Conservation (phyloP, 2,113 vertebrate genomes). For the Larimichthys crocea region DNA sequence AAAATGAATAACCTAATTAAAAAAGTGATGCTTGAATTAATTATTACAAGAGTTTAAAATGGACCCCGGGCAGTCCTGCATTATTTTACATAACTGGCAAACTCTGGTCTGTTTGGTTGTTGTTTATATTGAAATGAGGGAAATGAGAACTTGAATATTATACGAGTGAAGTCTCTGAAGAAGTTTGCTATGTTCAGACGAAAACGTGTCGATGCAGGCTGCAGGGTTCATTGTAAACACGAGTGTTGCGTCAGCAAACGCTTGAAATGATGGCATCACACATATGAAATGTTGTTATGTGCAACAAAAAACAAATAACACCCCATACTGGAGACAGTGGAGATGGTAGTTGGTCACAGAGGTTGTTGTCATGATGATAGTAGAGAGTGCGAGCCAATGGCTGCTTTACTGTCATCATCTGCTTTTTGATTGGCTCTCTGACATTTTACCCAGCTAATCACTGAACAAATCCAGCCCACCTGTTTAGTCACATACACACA, state of each 20-base stretch:
- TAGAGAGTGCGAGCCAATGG: conserved; percentile 65
- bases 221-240: conserved; percentile 74
- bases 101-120: conserved; percentile 47
- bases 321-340: conserved; percentile 44
- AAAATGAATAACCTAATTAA: conserved; percentile 61
- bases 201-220: conserved; percentile 56
- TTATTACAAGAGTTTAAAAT: conserved; percentile 59
- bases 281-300: conserved; percentile 68
- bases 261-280: conserved; percentile 77
- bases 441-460: conserved; percentile 67
- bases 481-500: conserved; percentile 48
- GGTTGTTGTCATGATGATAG: conserved; percentile 70
- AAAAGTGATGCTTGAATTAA: conserved; percentile 55
- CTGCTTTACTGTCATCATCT: conserved; percentile 59
- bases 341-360: conserved; percentile 53
- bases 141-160: conserved; percentile 44
- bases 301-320: conserved; percentile 47
- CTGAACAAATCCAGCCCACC: conserved; percentile 63
- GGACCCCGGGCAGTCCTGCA: conserved; percentile 32
- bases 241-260: conserved; percentile 74
- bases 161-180: conserved; percentile 51
- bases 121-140: conserved; percentile 55
- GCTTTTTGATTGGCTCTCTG: conserved; percentile 69
- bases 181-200: conserved; percentile 48
- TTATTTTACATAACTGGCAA: conserved; percentile 40